Percentiles rank a stretch among this genome's conserved stretches.
Evolutionary conservation across 2,113 vertebrate species (phyloP).

Genomic region (Megaceryle maxima): DNA sequence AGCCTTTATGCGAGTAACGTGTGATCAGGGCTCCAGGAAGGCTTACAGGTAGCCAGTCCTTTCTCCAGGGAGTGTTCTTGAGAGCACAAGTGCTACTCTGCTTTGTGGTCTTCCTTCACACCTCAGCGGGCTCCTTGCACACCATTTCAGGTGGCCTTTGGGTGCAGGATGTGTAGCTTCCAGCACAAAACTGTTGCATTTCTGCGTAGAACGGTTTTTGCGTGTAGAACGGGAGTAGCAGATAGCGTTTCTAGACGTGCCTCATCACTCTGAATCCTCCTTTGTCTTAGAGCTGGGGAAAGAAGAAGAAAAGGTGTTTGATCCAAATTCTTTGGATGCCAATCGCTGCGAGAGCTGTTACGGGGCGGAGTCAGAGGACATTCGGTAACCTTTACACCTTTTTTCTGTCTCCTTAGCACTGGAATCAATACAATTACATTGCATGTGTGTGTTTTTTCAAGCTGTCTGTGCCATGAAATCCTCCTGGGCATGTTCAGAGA

Average conservation of each 20-base stretch:
- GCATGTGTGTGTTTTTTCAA: background rate
- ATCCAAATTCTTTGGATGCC: constrained; percentile 88
- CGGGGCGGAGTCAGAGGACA: constrained; percentile 92
- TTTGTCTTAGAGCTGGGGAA: constrained; percentile 85
- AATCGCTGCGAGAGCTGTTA: constrained; percentile 97
- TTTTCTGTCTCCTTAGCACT: background rate
- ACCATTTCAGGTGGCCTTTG: background rate
- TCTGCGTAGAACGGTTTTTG: background rate
- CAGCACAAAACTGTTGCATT: rapidly evolving
- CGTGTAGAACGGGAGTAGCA: background rate
- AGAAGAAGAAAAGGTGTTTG: constrained; percentile 85
- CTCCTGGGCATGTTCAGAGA: background rate
- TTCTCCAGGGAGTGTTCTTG: background rate
- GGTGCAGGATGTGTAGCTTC: background rate
- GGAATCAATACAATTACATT: background rate
- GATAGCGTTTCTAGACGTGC: background rate
- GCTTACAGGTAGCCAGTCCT: background rate
- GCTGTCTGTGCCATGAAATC: background rate
- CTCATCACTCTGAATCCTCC: background rate
- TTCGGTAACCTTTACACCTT: constrained; percentile 81
- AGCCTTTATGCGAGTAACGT: background rate
- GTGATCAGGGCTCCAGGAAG: background rate
- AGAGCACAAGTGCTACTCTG: background rate
- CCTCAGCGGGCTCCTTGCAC: background rate
- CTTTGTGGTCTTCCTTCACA: background rate